These are phyloP conservation scores for Oncorhynchus kisutch DNA, from an alignment of 2,113 vertebrate species.

Conservation along the genomic window DNA sequence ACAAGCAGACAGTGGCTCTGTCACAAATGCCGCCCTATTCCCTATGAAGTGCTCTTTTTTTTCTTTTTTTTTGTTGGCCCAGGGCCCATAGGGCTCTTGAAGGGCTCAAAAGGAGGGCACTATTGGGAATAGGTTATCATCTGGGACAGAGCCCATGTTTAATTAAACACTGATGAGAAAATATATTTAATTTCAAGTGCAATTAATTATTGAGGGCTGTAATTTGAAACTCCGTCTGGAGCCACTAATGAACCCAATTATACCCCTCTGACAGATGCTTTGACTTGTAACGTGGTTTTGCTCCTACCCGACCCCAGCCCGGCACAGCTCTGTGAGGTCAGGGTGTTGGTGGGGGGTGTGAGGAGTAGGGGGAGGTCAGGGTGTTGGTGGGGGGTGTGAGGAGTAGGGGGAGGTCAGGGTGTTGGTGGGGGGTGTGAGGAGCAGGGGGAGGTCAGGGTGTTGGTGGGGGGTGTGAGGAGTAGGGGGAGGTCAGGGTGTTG, in stretches of 20 bases:
- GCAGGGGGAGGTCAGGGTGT: not conserved
- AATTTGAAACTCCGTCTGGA: constrained; percentile 89
- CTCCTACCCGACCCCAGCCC: not conserved
- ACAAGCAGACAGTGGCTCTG: constrained; percentile 46
- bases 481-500: too few relatives aligned
- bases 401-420: not conserved
- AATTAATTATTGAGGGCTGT: constrained; percentile 97
- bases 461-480: too few relatives aligned
- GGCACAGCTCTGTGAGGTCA: constrained; percentile 40
- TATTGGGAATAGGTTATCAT: too few relatives aligned
- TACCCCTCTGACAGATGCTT: constrained; percentile 93
- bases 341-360: not conserved
- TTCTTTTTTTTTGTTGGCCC: too few relatives aligned
- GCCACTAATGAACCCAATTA: constrained; percentile 98
- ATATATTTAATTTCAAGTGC: constrained; percentile 97
- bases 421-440: constrained; percentile 7
- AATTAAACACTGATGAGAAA: constrained; percentile 99
- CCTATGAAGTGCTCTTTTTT: too few relatives aligned
- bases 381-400: not conserved
- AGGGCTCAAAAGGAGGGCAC: too few relatives aligned
- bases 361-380: not conserved
- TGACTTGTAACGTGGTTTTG: constrained; percentile 51
- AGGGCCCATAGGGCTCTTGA: too few relatives aligned
- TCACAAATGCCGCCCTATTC: too few relatives aligned
- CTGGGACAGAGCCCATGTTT: constrained; percentile 72